Evolutionary conservation across 2,797 vertebrate species (phyloP).

Genomic region (Avahi laniger): DNA sequence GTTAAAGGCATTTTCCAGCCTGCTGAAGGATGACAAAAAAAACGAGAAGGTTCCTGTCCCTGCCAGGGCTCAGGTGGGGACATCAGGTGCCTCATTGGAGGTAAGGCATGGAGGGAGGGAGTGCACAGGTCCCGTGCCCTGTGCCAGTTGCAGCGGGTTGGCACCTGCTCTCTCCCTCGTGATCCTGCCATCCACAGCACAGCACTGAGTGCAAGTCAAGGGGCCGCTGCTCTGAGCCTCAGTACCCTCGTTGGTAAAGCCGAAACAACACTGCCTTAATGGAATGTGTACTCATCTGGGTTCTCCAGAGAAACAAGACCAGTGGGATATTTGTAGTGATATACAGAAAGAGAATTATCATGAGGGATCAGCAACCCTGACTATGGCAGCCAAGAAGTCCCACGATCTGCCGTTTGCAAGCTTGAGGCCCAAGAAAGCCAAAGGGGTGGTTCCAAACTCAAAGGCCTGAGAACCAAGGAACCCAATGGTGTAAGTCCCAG

Average conservation of each 20-base stretch:
- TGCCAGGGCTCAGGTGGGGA: neutral
- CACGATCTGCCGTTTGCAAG: no score
- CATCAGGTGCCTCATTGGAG: no score
- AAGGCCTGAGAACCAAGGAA: neutral
- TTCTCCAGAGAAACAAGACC: neutral
- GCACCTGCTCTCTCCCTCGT: neutral
- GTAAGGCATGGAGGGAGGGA: fast-evolving
- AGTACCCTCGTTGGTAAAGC: neutral
- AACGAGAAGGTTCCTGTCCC: neutral
- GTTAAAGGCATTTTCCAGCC: neutral
- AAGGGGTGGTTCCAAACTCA: neutral
- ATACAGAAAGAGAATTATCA: neutral
- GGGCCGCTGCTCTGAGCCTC: neutral
- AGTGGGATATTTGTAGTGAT: neutral
- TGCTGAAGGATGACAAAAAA: neutral
- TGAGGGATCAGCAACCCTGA: neutral
- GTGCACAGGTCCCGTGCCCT: fast-evolving
- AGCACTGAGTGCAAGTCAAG: fast-evolving
- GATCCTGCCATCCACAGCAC: neutral
- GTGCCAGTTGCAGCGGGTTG: fast-evolving
- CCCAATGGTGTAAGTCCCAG: neutral
- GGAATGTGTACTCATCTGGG: no score
- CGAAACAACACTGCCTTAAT: neutral
- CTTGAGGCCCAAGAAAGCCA: neutral
- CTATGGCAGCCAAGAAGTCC: neutral